Percentiles rank a stretch among this genome's conserved stretches.
Evolutionary conservation across 1,140 invertebrate genomes (phyloP).

Genomic region (Hestina assimilis): DNA sequence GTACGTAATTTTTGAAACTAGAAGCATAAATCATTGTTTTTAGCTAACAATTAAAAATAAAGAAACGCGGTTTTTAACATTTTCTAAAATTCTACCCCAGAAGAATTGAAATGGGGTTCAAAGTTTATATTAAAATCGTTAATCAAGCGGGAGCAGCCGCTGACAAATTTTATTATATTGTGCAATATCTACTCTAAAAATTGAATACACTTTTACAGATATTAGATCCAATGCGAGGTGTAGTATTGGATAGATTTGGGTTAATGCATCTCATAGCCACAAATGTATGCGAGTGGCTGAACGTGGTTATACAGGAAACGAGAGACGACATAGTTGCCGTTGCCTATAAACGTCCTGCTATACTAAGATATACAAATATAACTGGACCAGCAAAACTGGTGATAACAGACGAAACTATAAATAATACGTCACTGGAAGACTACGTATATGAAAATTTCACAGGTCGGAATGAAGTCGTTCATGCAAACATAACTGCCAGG

Average conservation of each 20-base stretch:
- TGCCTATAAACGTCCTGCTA: constrained; percentile 47
- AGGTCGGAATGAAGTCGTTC: constrained; percentile 27
- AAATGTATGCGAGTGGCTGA: constrained; percentile 83
- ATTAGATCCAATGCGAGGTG: constrained; percentile 69
- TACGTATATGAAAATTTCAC: constrained; percentile 17
- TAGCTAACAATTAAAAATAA: too few relatives aligned
- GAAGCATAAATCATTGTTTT: too few relatives aligned
- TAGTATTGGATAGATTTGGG: constrained; percentile 80
- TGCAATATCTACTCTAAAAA: neutral
- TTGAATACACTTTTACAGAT: constrained; percentile 45
- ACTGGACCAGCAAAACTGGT: constrained; percentile 37
- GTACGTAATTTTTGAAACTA: too few relatives aligned
- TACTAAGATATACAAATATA: constrained; percentile 52
- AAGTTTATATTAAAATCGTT: too few relatives aligned
- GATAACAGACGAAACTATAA: constrained; percentile 40
- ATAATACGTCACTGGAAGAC: constrained; percentile 34
- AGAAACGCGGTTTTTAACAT: too few relatives aligned
- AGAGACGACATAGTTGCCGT: constrained; percentile 80
- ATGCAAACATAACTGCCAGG: constrained; percentile 37
- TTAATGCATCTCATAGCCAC: constrained; percentile 81
- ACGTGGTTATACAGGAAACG: constrained; percentile 82
- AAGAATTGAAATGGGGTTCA: too few relatives aligned
- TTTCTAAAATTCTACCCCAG: too few relatives aligned
- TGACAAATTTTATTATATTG: neutral
- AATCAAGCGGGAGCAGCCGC: too few relatives aligned